Conservation (phyloP, 2,888 invertebrate species). For the Scrobipalpa costella region DNA sequence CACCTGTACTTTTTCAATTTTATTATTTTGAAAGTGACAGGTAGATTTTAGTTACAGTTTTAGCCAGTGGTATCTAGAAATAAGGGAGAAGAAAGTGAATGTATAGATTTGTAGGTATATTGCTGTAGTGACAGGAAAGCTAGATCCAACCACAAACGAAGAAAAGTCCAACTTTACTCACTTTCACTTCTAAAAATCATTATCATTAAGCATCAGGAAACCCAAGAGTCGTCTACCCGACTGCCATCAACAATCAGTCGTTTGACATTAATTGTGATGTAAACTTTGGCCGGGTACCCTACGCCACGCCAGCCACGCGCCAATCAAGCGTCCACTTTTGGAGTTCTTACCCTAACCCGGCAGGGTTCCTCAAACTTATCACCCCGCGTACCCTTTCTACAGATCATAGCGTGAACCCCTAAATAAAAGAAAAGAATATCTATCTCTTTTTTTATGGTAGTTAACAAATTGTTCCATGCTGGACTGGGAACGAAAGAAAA, state of each 20-base stretch:
- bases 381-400: too few relatives aligned
- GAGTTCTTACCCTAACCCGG: constrained; percentile 38
- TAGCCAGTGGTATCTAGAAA: too few relatives aligned
- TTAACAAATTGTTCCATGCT: too few relatives aligned
- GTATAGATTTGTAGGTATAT: neutral
- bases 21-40: too few relatives aligned
- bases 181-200: neutral
- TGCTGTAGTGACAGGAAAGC: neutral
- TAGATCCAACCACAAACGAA: neutral
- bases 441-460: too few relatives aligned
- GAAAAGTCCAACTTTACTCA: neutral
- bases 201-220: constrained; percentile 1
- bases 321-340: constrained; percentile 58
- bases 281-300: constrained; percentile 53
- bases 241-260: constrained; percentile 64
- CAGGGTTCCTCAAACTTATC: too few relatives aligned
- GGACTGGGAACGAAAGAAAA: too few relatives aligned
- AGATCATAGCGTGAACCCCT: too few relatives aligned
- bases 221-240: constrained; percentile 47
- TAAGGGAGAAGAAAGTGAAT: neutral
- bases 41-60: too few relatives aligned
- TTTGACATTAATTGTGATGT: constrained; percentile 68
- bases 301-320: constrained; percentile 59
- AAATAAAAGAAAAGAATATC: too few relatives aligned
- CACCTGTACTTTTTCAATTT: too few relatives aligned